These are phyloP conservation scores for Archilochus colubris DNA, from an alignment of 2,113 vertebrate genomes.

Conservation along the genomic window DNA sequence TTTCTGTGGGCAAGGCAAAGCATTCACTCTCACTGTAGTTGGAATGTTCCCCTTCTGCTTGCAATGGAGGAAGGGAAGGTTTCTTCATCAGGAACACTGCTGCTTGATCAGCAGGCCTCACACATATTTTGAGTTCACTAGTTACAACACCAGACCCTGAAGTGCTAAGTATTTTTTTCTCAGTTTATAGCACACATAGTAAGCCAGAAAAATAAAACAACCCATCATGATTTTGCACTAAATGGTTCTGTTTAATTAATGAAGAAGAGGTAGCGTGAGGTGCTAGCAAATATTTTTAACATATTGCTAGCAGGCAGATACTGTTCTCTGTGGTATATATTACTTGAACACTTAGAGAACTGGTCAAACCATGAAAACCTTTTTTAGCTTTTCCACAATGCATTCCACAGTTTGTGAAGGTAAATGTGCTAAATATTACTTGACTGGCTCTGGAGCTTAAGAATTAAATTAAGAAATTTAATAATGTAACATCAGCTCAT, in stretches of 20 bases:
- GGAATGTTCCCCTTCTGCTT: background rate
- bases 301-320: background rate
- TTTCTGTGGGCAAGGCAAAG: background rate
- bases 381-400: background rate
- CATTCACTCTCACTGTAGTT: background rate
- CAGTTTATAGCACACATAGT: background rate
- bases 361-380: background rate
- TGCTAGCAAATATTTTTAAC: background rate
- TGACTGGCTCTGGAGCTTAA: constrained; percentile 38
- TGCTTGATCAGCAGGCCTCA: background rate
- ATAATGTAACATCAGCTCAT: constrained; percentile 34
- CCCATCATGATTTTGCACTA: background rate
- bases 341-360: background rate
- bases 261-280: background rate
- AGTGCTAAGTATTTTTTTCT: background rate
- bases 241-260: constrained; percentile 10
- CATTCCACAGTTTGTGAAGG: constrained; percentile 3
- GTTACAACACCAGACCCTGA: background rate
- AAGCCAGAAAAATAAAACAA: constrained; percentile 8
- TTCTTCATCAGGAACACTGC: background rate
- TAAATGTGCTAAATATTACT: constrained; percentile 15
- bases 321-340: background rate
- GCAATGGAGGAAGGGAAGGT: background rate
- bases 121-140: background rate
- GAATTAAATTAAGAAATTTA: constrained; percentile 67